Percentiles rank a stretch among this genome's conserved stretches.
These are phyloP conservation scores for Drosophila macrospina DNA, from an alignment of 2,888 invertebrate species.

Conservation along the genomic window DNA sequence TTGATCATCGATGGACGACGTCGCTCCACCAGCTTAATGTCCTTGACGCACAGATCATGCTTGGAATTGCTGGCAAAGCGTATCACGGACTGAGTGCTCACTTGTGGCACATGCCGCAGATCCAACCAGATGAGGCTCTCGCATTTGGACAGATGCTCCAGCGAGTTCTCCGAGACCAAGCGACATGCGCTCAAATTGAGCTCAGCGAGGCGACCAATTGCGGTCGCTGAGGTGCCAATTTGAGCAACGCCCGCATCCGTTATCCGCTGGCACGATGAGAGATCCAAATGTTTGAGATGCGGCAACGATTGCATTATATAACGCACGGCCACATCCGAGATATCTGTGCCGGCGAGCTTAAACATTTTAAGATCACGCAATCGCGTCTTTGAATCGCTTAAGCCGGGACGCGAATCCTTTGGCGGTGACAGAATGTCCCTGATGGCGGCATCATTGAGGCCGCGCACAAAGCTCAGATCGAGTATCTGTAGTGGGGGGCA, in stretches of 20 bases:
- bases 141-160: conserved; percentile 92
- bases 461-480: conserved; percentile 94
- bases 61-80: conserved; percentile 93
- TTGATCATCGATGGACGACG: conserved; percentile 53
- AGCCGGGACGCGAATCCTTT: conserved; percentile 92
- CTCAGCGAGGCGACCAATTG: conserved; percentile 88
- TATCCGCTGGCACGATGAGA: conserved; percentile 94
- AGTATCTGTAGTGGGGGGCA: conserved; percentile 92
- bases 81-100: conserved; percentile 92
- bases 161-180: conserved; percentile 91
- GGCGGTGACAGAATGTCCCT: conserved; percentile 95
- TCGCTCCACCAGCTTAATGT: conserved; percentile 90
- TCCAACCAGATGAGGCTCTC: conserved; percentile 91
- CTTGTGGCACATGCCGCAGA: conserved; percentile 92
- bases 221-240: conserved; percentile 91
- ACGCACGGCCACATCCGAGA: conserved; percentile 91
- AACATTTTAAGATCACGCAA: conserved; percentile 91
- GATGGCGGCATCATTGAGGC: conserved; percentile 93
- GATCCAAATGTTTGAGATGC: conserved; percentile 90
- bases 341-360: conserved; percentile 93
- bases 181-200: conserved; percentile 94
- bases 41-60: conserved; percentile 92
- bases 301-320: conserved; percentile 92
- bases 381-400: conserved; percentile 90
- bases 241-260: conserved; percentile 96